Evolutionary conservation across 2,113 vertebrate genomes (phyloP).

Genomic region (Australoheros scitulus): DNA sequence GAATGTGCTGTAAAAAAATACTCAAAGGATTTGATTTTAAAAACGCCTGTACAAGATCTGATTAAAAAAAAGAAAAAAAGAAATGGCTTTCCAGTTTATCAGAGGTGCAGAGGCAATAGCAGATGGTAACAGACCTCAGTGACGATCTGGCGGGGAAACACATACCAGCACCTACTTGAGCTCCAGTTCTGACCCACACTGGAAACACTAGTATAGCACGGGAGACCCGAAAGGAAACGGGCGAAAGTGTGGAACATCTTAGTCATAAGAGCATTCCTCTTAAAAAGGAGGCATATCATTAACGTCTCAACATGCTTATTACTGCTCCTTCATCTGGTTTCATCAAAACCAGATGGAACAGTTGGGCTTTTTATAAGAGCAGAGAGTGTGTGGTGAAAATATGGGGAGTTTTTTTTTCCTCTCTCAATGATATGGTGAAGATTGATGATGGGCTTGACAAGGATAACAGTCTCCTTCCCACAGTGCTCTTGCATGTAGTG

Average conservation of each 20-base stretch:
- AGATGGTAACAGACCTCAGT: not conserved
- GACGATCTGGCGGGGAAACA: conserved; percentile 1
- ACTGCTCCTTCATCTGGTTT: conserved; percentile 59
- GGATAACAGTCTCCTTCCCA: not conserved
- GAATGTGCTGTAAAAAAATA: not conserved
- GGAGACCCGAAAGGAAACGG: conserved; percentile 22
- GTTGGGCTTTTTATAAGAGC: conserved; percentile 33
- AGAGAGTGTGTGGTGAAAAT: not conserved
- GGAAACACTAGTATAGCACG: conserved; percentile 41
- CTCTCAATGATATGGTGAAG: conserved; percentile 28
- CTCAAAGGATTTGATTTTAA: not conserved
- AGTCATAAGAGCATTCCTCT: conserved; percentile 65
- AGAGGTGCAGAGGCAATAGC: conserved; percentile 18
- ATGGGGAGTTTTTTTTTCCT: conserved; percentile 29
- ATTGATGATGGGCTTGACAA: conserved; percentile 8
- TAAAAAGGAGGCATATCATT: conserved; percentile 73
- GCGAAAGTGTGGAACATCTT: conserved; percentile 69
- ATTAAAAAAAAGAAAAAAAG: not conserved
- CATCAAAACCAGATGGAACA: conserved; percentile 73
- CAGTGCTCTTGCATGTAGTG: not conserved
- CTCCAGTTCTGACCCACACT: conserved; percentile 34
- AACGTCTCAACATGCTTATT: conserved; percentile 75
- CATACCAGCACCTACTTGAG: conserved; percentile 17
- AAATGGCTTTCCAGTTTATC: conserved; percentile 2
- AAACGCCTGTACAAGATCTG: not conserved